Percentiles rank a stretch among this genome's conserved stretches.
phyloP scores from a whole-genome alignment of 2,797 vertebrate genomes.

The Linurgus olivaceus region DNA sequence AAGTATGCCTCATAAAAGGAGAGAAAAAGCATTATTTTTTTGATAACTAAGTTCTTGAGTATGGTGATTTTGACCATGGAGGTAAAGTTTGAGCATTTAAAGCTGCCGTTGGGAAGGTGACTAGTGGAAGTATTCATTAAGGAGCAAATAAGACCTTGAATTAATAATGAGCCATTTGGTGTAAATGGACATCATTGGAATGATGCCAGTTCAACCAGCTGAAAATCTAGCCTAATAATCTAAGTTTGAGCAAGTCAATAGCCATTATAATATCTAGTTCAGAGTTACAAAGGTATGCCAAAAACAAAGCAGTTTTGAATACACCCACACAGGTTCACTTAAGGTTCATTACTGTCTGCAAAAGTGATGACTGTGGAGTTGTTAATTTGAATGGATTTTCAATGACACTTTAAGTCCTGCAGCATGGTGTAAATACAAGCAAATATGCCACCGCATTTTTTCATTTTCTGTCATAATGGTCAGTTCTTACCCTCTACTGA shows the following conservation, averaged over 20 bases:
- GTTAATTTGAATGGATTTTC: conserved; percentile 36
- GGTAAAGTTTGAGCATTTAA: neutral
- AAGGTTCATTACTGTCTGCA: conserved; percentile 26
- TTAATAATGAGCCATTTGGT: conserved; percentile 63
- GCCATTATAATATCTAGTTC: conserved; percentile 38
- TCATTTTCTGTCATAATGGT: neutral
- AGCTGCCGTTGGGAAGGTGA: conserved; percentile 29
- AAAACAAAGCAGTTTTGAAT: neutral
- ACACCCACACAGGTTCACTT: neutral
- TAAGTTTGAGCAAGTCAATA: conserved; percentile 44
- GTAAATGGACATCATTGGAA: conserved; percentile 35
- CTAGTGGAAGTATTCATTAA: conserved; percentile 47
- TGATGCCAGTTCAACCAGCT: conserved; percentile 36
- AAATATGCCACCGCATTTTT: neutral
- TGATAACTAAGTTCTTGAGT: neutral
- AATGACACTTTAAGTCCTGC: neutral
- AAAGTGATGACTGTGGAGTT: conserved; percentile 10
- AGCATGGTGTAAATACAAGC: neutral
- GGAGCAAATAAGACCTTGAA: conserved; percentile 57
- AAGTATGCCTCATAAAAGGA: neutral
- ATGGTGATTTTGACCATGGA: neutral
- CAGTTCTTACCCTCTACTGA: neutral
- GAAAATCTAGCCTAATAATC: conserved; percentile 58
- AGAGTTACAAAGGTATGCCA: conserved; percentile 5
- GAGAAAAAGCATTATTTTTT: neutral